phyloP scores from a whole-genome alignment of 2,113 vertebrate genomes.

The Crotophaga sulcirostris region DNA sequence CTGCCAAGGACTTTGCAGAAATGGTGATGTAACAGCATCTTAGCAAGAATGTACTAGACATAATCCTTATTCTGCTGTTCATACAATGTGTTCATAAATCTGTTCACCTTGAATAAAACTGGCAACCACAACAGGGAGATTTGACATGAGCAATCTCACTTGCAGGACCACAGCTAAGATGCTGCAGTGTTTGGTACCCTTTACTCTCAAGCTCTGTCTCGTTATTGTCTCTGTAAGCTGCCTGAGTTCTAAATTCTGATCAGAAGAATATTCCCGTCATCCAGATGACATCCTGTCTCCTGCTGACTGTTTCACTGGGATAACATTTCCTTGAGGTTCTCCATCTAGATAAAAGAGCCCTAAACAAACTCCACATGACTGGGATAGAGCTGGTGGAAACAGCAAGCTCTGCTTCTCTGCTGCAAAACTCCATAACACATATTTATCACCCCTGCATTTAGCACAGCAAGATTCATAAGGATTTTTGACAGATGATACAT shows the following conservation, averaged over 20 bases:
- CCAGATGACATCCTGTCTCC: neutral
- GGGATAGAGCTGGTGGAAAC: neutral
- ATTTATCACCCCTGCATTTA: neutral
- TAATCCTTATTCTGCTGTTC: neutral
- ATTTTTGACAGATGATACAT: neutral
- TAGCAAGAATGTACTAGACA: neutral
- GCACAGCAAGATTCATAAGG: neutral
- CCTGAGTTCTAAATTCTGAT: neutral
- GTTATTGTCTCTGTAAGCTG: neutral
- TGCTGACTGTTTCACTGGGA: neutral
- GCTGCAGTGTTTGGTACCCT: neutral
- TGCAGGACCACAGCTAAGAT: neutral
- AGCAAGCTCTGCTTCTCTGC: neutral
- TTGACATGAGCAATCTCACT: neutral
- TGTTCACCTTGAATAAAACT: neutral
- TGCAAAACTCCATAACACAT: accelerated
- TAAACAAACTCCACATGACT: neutral
- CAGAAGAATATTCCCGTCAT: neutral
- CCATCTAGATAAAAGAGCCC: neutral
- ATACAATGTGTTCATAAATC: neutral
- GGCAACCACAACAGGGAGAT: neutral
- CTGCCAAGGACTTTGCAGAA: neutral
- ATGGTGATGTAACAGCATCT: neutral
- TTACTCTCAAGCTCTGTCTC: neutral
- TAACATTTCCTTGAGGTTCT: neutral